Base-by-base conservation (phyloP, 2,888 invertebrate species). In the Argyra leucocephala region DNA sequence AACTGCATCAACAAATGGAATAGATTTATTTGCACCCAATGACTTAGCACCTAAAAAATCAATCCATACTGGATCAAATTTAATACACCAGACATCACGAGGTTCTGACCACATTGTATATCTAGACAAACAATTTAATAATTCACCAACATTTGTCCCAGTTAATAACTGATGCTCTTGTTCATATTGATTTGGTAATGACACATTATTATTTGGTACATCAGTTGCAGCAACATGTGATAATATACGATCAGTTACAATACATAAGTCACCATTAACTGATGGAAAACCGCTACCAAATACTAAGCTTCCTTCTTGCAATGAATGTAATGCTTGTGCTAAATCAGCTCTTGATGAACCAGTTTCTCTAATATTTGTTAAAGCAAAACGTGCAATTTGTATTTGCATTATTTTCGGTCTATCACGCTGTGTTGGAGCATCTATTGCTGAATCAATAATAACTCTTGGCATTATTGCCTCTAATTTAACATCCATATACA, bases 401-500 rank as follows among this genome's bases (percentile, higher is more conserved):
- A 80, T 81, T 74, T 94, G 93, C 70, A 97, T 82, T 31, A 91
- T 88, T 73, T 89, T 89, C 0, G 96, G 97, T 24, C 95, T 83
- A 78, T 96, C 95, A 67, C 89, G 85, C 79, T 91, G 94, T 64
- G 86, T 88, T 3, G 89, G 85, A 73, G 89, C 88, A 70, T 91
- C 90, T 10, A 84, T 77, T 36, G 86, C 85, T 31, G 90, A 88
- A 79, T 94, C 93, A 69, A 80, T 76, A 24, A 80, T 72, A 67
- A 80, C 73, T 82, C 91, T 89, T 24, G 96, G 96, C 88, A 96
- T 90, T 72, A 98, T 90, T 61, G 94, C 89, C 82, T 97, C 96
- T 67, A 95, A 82, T 76, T 92, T 87, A 61, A 95, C 88, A 77
- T 95, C 95, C 75, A 93, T 86, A 74, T 91, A 91, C 77, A 80